Conservation (phyloP, 2,113 vertebrate genomes). For the Oreochromis spilurus region DNA sequence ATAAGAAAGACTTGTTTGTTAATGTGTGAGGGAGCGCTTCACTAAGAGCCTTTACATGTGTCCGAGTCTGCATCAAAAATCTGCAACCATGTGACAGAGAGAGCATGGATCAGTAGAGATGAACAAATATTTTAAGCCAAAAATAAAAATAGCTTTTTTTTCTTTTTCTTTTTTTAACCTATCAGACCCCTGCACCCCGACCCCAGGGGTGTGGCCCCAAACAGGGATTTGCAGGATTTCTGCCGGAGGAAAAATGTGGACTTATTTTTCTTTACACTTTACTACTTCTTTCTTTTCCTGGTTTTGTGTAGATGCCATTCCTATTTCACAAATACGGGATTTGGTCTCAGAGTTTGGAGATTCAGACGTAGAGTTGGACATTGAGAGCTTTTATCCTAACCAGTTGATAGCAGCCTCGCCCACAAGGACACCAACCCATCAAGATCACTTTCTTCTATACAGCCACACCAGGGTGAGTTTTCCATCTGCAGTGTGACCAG, state of each 20-base stretch:
- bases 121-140: neutral
- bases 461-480: constrained; percentile 28
- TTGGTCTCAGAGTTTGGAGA: neutral
- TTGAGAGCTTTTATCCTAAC: constrained; percentile 1
- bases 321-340: neutral
- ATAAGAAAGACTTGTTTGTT: constrained; percentile 20
- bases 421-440: neutral
- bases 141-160: neutral
- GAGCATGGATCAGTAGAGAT: neutral
- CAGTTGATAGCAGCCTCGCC: neutral
- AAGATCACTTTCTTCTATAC: neutral
- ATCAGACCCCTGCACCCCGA: neutral
- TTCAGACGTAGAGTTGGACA: constrained; percentile 10
- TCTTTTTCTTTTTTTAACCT: neutral
- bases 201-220: neutral
- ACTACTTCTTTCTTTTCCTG: neutral
- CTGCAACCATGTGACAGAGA: neutral
- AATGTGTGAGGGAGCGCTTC: neutral
- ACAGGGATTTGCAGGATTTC: neutral
- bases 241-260: neutral
- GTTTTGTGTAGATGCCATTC: neutral
- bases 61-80: neutral
- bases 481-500: neutral
- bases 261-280: neutral
- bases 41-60: neutral